Evolutionary conservation across 2,113 vertebrate genomes (phyloP), one percentile per base, ranked within the genome.

Genomic region (Octodon degus): DNA sequence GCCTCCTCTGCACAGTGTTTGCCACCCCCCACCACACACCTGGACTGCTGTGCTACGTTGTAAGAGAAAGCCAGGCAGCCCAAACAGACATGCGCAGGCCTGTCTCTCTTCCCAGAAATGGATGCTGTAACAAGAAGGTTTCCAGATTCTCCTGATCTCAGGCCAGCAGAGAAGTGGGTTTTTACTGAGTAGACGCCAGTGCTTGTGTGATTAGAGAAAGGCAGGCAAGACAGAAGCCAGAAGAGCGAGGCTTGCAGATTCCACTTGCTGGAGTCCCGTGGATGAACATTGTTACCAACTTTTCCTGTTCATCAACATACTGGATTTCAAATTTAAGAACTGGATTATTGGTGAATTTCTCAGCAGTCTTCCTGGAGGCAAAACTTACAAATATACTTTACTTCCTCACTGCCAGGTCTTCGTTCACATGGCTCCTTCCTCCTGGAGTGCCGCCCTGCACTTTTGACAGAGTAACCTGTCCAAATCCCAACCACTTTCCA

Each of bases 301-400:
- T 37, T 55, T 40, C n/a, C 4, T 83, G 32, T 92, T 91, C 74
- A 60, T 84, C 70, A 53, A 70, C 67, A 65, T 32, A 7, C 12
- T 40, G 22, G 40, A 62, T 43, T 84, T 90, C 68, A 72, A 81
- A 94, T 67, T 86, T 70, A 17, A 89, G 93, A 91, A 63, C 30
- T 58, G 6, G 72, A 82, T 79, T 37, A 30, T 40, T 50, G 76
- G 17, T 91, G 32, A 55, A 79, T 83, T 95, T 95, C 60, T 95
- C 76, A 77, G 58, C 34, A 60, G 5, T 90, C 84, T 91, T 95
- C 22, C 40, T 81, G 68, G 25, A 20, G 30, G 17, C 47, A 76
- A 50, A n/a, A 65, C 24, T 65, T 68, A 58, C 32, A 22, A 82
- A 58, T 8, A 27, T 32, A 24, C 32, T 91, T 84, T 37, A 86